Evolutionary conservation across 2,888 invertebrate genomes (phyloP).

Genomic region (Pantelozetes paolii): DNA sequence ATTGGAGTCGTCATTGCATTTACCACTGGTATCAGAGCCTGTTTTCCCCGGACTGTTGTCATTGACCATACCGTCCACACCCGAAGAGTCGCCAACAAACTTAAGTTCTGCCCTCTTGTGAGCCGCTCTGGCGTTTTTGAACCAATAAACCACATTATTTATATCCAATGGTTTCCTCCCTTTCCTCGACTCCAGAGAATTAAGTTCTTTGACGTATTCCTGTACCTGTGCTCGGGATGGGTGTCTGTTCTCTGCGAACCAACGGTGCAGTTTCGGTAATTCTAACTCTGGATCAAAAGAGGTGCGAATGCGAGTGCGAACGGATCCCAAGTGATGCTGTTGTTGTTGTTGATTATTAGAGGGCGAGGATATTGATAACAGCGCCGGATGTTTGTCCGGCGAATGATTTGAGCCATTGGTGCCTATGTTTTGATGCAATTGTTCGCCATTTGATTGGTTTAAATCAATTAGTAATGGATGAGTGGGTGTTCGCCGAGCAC

Average conservation of each 20-base stretch:
- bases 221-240: constrained; percentile 95
- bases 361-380: background rate
- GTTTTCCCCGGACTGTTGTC: constrained; percentile 37
- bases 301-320: constrained; percentile 72
- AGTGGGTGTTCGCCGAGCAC: constrained; percentile 3
- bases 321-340: constrained; percentile 30
- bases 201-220: constrained; percentile 88
- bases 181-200: constrained; percentile 81
- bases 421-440: constrained; percentile 2
- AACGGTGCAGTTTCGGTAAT: constrained; percentile 87
- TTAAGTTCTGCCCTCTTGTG: constrained; percentile 76
- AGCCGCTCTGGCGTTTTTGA: constrained; percentile 94
- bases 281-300: constrained; percentile 96
- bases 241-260: constrained; percentile 96
- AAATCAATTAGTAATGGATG: constrained; percentile 41
- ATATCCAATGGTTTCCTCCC: constrained; percentile 91
- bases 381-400: constrained; percentile 19
- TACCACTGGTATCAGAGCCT: constrained; percentile 42
- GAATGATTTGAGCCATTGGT: constrained; percentile 18
- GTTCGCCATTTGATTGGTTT: constrained; percentile 26
- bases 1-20: constrained; percentile 42
- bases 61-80: constrained; percentile 24
- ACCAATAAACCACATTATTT: constrained; percentile 58
- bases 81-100: constrained; percentile 50
- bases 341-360: constrained; percentile 22